Conservation (phyloP, 2,888 invertebrate species). For the Phyllotreta striolata region DNA sequence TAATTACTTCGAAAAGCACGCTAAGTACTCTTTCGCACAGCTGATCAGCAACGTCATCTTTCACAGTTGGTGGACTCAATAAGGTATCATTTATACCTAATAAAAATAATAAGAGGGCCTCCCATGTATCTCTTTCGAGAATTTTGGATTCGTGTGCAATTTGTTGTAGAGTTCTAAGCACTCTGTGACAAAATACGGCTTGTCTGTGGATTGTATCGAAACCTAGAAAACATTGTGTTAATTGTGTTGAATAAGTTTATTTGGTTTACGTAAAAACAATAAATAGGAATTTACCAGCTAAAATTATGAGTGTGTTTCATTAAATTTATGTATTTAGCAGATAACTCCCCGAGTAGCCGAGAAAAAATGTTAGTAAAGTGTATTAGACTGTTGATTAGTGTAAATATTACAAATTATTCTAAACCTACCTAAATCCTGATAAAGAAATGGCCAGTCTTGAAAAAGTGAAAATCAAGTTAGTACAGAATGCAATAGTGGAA, state of each 20-base stretch:
- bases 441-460: conserved; percentile 90
- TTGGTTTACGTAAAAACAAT: conserved; percentile 1
- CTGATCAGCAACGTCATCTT: conserved; percentile 92
- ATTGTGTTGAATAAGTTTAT: neutral
- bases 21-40: conserved; percentile 92
- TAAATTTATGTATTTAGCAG: too few species aligned
- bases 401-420: conserved; percentile 12
- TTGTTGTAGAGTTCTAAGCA: conserved; percentile 83
- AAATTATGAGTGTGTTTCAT: too few species aligned
- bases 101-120: conserved; percentile 84
- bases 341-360: too few species aligned
- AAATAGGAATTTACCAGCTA: neutral
- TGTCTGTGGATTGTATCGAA: conserved; percentile 91
- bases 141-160: conserved; percentile 77
- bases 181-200: conserved; percentile 91
- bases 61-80: conserved; percentile 89
- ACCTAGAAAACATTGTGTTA: conserved; percentile 63
- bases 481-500: conserved; percentile 17
- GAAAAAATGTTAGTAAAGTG: too few species aligned
- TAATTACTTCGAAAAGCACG: conserved; percentile 84
- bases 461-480: conserved; percentile 55
- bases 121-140: conserved; percentile 90
- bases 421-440: conserved; percentile 83
- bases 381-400: too few species aligned
- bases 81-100: conserved; percentile 91